Evolutionary conservation across 2,888 invertebrate species (phyloP).

Genomic region (Mystacides longicornis): DNA sequence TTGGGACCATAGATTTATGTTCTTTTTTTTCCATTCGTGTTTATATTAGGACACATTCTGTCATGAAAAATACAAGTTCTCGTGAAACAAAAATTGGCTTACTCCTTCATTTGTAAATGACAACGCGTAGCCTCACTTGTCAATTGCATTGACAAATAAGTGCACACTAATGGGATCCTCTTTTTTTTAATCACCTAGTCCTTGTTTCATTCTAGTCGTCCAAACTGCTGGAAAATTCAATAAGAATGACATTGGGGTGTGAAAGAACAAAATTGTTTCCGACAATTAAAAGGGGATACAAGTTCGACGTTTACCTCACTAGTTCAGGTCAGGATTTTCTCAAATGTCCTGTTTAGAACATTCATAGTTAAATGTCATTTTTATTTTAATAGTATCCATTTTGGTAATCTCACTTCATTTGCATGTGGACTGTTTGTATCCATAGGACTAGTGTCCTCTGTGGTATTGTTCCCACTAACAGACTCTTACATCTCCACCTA

Average conservation of each 20-base stretch:
- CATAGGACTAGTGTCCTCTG: no score
- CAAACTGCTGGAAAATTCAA: constrained; percentile 62
- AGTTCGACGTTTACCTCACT: constrained; percentile 77
- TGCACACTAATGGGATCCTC: background rate
- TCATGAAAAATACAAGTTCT: no score
- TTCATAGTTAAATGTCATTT: constrained; percentile 15
- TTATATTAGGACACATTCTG: no score
- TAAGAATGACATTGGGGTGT: constrained; percentile 64
- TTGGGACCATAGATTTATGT: no score
- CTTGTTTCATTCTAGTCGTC: constrained; percentile 22
- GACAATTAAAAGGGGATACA: constrained; percentile 73
- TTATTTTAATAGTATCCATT: constrained; percentile 10
- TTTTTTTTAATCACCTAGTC: no score
- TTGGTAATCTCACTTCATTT: constrained; percentile 5
- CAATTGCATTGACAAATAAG: background rate
- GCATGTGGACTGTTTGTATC: no score
- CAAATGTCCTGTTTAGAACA: constrained; percentile 14
- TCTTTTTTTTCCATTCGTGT: no score
- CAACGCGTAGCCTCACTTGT: no score
- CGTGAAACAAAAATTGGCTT: no score
- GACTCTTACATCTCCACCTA: no score
- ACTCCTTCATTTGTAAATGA: no score
- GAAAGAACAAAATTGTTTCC: constrained; percentile 74
- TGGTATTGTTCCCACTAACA: no score
- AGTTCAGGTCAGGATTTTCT: constrained; percentile 68